Evolutionary conservation across 2,797 vertebrate genomes (phyloP), one percentile per base, ranked within the genome.

Genomic region (Periophthalmus magnuspinnatus): DNA sequence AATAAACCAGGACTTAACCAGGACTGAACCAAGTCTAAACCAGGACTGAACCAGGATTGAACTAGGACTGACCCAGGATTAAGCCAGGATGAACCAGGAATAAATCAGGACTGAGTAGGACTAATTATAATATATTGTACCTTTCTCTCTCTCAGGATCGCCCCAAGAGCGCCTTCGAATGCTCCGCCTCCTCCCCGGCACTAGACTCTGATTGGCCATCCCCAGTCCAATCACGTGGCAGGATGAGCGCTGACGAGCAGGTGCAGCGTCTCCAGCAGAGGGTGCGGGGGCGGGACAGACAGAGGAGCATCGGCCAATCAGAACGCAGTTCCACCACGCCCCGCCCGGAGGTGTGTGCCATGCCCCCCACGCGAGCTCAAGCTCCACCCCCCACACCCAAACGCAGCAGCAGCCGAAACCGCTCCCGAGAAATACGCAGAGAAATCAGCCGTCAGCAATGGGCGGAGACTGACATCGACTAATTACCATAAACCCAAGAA

Each of bases 81-180:
- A 28, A 28, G n/a, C n/a, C n/a, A n/a, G n/a, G n/a, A n/a, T n/a
- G n/a, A n/a, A 28, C 28, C 28, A 28, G 28, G 28, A 28, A 28
- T 28, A 28, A 28, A 28, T 3, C 28, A 28, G 28, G 28, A 28
- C 28, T 28, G 28, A 41, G 41, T 38, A 41, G 10, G 21, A 56
- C 54, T 56, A 10, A 21, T 4, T 56, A 21, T 10, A 50, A n/a
- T n/a, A n/a, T n/a, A n/a, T 34, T 13, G 1, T 41, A n/a, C 6
- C 21, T 5, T 8, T 58, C 6, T 63, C 14, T 63, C 67, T 63
- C 65, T 13, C 89, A 95, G 95, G 95, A 97, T 83, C 94, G 97
- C 94, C 96, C 96, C 74, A 96, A 94, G 95, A 99, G 97, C 96
- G 96, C 97, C 94, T 95, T 98, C 91, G 97, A 98, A 92, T 95